A percentile compares a stretch with the other conserved stretches of the same genome.
Conservation (phyloP, 2,113 vertebrate genomes). For the Vidua chalybeata region DNA sequence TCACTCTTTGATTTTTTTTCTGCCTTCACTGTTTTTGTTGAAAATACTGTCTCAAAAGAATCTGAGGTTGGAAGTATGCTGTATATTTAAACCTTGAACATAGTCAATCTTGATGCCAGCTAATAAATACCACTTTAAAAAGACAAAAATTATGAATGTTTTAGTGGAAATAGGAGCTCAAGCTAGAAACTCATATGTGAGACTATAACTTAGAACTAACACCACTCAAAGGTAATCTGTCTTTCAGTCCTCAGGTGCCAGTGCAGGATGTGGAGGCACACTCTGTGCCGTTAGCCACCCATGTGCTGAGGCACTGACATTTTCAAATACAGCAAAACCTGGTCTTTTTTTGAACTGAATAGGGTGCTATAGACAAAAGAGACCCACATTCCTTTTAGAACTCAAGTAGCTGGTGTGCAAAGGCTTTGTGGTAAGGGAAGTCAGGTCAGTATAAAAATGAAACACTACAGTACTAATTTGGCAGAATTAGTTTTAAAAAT, state of each 20-base stretch:
- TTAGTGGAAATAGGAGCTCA: neutral
- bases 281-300: neutral
- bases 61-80: neutral
- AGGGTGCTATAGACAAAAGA: neutral
- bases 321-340: conserved; percentile 25
- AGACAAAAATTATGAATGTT: neutral
- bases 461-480: neutral
- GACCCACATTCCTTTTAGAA: neutral
- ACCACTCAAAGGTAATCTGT: neutral
- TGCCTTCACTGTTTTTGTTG: neutral
- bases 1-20: neutral
- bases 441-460: neutral
- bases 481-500: conserved; percentile 38
- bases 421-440: neutral
- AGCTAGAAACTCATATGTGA: neutral
- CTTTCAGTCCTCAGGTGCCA: conserved; percentile 2
- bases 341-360: neutral
- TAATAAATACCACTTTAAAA: conserved; percentile 29
- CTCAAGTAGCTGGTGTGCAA: neutral
- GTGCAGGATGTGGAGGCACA: neutral
- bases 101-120: conserved; percentile 16
- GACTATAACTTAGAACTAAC: conserved; percentile 8
- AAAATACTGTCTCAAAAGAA: neutral
- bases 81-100: conserved; percentile 31
- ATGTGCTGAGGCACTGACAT: neutral